A percentile compares a stretch with the other conserved stretches of the same genome.
These are phyloP conservation scores for Gambusia affinis DNA, from an alignment of 2,113 vertebrate species.

Conservation along the genomic window DNA sequence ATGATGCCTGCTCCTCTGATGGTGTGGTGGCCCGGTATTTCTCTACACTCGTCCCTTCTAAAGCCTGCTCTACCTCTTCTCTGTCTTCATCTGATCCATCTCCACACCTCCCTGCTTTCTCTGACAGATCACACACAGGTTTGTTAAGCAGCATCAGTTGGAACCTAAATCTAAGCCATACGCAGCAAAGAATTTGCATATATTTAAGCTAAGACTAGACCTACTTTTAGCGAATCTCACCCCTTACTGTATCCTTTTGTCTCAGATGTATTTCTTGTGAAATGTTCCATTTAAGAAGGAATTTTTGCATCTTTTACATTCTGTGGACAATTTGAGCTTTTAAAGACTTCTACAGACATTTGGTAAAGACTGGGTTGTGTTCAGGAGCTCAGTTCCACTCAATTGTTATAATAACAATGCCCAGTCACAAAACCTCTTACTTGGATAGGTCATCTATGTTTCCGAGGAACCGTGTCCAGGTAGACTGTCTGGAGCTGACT, in stretches of 20 bases:
- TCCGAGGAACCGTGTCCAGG: no score
- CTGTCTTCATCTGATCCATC: slow-evolving; percentile 31
- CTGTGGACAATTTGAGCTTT: neutral
- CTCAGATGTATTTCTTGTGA: neutral
- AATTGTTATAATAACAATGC: no score
- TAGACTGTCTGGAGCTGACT: no score
- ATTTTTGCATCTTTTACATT: neutral
- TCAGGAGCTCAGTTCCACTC: no score
- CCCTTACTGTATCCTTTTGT: neutral
- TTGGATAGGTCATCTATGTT: no score
- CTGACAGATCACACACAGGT: slow-evolving; percentile 56
- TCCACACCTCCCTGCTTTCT: slow-evolving; percentile 14
- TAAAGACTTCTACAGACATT: neutral
- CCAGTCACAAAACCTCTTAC: no score
- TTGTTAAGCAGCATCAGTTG: neutral
- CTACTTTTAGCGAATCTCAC: neutral
- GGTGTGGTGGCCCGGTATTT: slow-evolving; percentile 30
- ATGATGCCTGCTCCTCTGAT: slow-evolving; percentile 48
- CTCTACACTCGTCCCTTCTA: slow-evolving; percentile 35
- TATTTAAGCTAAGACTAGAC: no score
- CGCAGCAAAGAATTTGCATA: no score
- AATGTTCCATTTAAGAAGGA: neutral
- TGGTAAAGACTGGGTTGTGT: no score
- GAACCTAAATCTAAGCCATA: neutral
- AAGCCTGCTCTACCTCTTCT: slow-evolving; percentile 29